A percentile compares a stretch with the other conserved stretches of the same genome.
These are phyloP conservation scores for Apamea sordens DNA, from an alignment of 2,888 invertebrate genomes.

Conservation along the genomic window DNA sequence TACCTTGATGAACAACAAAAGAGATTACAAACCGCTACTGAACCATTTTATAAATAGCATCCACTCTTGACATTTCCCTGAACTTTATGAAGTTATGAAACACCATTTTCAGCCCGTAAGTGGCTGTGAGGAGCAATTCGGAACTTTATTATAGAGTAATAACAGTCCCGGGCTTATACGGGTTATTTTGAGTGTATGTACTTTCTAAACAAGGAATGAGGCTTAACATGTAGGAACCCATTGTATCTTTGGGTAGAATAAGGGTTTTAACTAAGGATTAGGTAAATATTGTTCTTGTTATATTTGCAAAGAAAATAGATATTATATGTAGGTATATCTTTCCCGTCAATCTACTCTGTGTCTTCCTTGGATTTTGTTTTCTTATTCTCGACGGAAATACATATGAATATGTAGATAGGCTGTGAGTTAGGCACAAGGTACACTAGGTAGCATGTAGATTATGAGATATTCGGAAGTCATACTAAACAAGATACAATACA, in stretches of 20 bases:
- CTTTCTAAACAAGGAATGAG: conserved; percentile 26
- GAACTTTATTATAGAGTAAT: conserved; percentile 60
- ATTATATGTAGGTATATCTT: not conserved
- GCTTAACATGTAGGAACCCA: not conserved
- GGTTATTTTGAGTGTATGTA: conserved; percentile 43
- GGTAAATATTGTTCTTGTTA: conserved; percentile 12
- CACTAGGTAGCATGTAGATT: not conserved
- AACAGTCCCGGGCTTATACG: conserved; percentile 44
- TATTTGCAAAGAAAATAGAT: not conserved
- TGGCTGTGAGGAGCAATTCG: conserved; percentile 60
- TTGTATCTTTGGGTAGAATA: not conserved
- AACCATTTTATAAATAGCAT: conserved; percentile 42
- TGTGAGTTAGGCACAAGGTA: not conserved
- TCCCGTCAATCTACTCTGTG: not conserved
- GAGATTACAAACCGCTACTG: conserved; percentile 39
- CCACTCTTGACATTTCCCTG: conserved; percentile 48
- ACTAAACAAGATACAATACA: not conserved
- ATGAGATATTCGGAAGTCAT: not conserved
- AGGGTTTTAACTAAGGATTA: conserved; percentile 5
- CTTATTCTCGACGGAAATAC: not conserved
- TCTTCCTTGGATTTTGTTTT: not conserved
- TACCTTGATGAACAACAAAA: not conserved
- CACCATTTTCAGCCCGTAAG: conserved; percentile 61
- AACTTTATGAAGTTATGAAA: conserved; percentile 61
- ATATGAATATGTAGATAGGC: not conserved